These are phyloP conservation scores for Heliornis fulica DNA, from an alignment of 2,113 vertebrate genomes.

Conservation along the genomic window DNA sequence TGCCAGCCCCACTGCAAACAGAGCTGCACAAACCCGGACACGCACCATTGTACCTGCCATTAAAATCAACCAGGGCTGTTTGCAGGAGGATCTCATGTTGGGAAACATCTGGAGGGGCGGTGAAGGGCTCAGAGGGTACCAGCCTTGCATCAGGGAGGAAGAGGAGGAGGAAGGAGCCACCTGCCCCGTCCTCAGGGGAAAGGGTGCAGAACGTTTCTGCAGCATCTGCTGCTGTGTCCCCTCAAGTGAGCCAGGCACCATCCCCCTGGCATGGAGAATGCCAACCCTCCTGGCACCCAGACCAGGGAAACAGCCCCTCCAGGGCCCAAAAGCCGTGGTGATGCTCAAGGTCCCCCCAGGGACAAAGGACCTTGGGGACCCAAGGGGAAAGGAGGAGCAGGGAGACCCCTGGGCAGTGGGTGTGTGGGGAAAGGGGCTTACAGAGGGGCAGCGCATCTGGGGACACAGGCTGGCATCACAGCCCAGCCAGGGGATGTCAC, in stretches of 20 bases:
- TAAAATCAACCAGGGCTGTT: no score
- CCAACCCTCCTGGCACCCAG: background rate
- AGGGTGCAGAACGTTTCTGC: background rate
- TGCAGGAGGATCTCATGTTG: no score
- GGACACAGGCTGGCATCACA: background rate
- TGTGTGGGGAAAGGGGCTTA: background rate
- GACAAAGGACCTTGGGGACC: background rate
- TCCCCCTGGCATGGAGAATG: rapidly evolving
- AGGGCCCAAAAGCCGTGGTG: background rate
- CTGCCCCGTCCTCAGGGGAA: rapidly evolving
- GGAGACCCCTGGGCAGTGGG: background rate
- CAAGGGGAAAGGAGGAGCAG: rapidly evolving
- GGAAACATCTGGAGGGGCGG: conserved; percentile 43
- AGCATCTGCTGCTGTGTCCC: background rate
- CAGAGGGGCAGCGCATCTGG: background rate
- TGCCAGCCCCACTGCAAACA: background rate
- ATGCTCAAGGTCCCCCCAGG: background rate
- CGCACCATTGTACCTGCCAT: no score
- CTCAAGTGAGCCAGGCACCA: rapidly evolving
- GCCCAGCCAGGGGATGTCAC: background rate
- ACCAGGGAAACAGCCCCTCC: background rate
- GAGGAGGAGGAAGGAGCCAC: background rate
- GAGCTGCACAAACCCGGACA: background rate
- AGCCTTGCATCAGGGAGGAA: background rate
- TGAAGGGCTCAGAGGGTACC: background rate